Base-by-base conservation (phyloP, 2,888 invertebrate genomes). In the Spodoptera picta region DNA sequence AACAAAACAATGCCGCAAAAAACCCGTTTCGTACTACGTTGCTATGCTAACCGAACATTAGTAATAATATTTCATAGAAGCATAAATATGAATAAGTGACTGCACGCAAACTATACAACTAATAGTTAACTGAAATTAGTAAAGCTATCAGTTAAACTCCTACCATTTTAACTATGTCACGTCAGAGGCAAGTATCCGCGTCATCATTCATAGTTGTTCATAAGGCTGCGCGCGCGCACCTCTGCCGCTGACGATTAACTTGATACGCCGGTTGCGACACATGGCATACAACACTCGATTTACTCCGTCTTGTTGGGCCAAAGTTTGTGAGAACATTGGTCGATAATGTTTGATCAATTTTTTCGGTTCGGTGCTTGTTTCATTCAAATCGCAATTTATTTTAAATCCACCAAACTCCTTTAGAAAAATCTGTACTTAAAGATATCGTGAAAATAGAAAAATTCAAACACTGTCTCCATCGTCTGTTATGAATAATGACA, bases 191-290 rank as follows among this genome's bases (percentile, higher is more conserved):
- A 57, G 63, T 58, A 65, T 73, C 57, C 60, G 65, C 60, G 58
- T 75, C 72, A 80, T 80, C 76, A 62, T 41, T 75, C 72, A 78
- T 65, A 61, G 44, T 43, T 36, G 55, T 47, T 53, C 43, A 24
- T 54, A 52, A 52, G 51, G 59, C 63, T 56, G 61, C 62, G 70
- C 65, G 12, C 19, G 52, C 76, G 65, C 71, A 75, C 65, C 62
- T 63, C 60, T 54, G 62, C 49, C 47, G 52, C 64, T 54, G 50
- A 59, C 71, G 75, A 75, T 75, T 70, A 78, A 75, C 66, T 78
- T 66, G 79, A 75, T 77, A 69, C 75, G 62, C 62, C 47, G 48
- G 61, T 77, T 77, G 71, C 77, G 66, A 80, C 80, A 80, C 64
- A 66, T 74, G 75, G 54, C 75, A 55, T 55, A 69, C 62, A 63